phyloP scores from a whole-genome alignment of 2,797 vertebrate species.

The Gallinago nigripennis region DNA sequence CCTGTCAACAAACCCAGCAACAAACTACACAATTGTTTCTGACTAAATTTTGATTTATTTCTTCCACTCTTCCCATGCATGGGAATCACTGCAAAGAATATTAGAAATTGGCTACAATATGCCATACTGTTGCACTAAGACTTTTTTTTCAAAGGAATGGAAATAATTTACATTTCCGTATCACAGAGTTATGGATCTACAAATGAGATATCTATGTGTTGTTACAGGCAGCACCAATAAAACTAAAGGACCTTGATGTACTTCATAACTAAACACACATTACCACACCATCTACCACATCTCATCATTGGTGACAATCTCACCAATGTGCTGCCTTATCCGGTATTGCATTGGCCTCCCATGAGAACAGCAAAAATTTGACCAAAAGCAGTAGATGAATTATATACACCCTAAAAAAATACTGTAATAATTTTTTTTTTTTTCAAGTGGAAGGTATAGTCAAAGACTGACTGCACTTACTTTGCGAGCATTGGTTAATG shows the following conservation, averaged over 20 bases:
- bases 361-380: not conserved
- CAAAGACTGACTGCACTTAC: not conserved
- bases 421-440: not conserved
- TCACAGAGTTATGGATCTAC: not conserved
- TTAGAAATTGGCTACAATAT: not conserved
- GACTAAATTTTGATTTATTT: not conserved
- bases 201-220: not conserved
- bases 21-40: not conserved
- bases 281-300: not conserved
- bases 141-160: not conserved
- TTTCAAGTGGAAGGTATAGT: not conserved
- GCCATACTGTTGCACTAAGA: not conserved
- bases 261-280: not conserved
- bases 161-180: not conserved
- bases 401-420: not conserved
- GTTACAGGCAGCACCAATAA: not conserved
- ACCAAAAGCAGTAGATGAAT: not conserved
- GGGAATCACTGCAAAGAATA: not conserved
- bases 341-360: fast-evolving
- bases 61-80: not conserved
- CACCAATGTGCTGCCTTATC: not conserved
- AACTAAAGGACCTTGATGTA: not conserved
- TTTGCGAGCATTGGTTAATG: not conserved
- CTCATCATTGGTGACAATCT: not conserved
- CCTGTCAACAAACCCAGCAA: not conserved